Evolutionary conservation across 1,140 invertebrate species (phyloP), one percentile per base, ranked within the genome.

Genomic region (Dryas iulia): DNA sequence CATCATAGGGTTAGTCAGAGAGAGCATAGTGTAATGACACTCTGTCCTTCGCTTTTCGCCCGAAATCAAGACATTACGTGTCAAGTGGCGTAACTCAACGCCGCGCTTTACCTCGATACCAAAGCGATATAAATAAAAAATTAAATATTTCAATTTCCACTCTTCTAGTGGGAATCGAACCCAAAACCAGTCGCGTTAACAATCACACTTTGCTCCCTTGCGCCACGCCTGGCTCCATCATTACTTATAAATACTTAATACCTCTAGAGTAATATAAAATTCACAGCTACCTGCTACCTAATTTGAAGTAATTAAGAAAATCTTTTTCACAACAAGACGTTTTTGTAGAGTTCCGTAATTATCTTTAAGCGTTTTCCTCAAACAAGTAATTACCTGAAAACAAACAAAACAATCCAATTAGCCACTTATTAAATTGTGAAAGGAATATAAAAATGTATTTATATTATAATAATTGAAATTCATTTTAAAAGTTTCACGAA

Each of bases 341-440:
- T 47, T 47, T 47, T 47, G 39, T 2, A 14, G 18, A 18, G 14
- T 47, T 47, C 39, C 14, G 18, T 18, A 21, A 47, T 47, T 47
- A 21, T 47, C 39, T 47, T 47, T 8, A 47, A 47, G 39, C 39
- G 39, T 47, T 47, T 47, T 47, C 39, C 39, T 47, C 14, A 21
- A 47, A 47, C 6, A 21, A 47, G 39, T 21, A 47, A 47, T 47
- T 47, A 47, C 39, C 39, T 47, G 39, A 47, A 21, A 47, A 47
- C 39, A 47, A 47, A 47, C 39, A 47, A 47, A 47, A 47, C 39
- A 47, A 47, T 47, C 14, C 39, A 47, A 47, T 47, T 47, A 47
- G 18, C 7, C 18, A 47, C 14, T 21, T 18, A 21, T 47, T 47
- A 47, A 6, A 14, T 18, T 47, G 39, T 47, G 14, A 21, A 47